Evolutionary conservation across 2,888 invertebrate species (phyloP).

Genomic region (Keiferia lycopersicella): DNA sequence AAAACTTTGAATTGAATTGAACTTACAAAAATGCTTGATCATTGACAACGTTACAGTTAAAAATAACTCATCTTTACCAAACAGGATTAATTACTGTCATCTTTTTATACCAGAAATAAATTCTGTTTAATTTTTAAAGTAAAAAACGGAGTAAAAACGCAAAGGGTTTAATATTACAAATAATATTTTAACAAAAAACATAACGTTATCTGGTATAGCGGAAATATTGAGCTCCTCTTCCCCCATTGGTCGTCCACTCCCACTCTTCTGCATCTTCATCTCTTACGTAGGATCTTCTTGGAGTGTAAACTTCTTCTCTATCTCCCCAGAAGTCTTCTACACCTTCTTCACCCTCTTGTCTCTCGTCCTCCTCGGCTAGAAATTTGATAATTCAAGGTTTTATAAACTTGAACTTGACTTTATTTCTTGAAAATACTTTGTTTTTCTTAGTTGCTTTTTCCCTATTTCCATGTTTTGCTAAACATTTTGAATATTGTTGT

Average conservation of each 20-base stretch:
- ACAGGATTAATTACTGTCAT: too few species aligned
- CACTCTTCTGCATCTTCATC: slow-evolving; percentile 71
- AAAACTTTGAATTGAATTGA: too few species aligned
- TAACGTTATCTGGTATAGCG: slow-evolving; percentile 65
- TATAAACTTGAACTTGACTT: too few species aligned
- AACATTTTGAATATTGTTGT: too few species aligned
- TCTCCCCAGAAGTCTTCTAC: slow-evolving; percentile 64
- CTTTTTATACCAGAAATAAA: not conserved
- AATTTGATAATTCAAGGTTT: too few species aligned
- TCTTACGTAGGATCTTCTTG: slow-evolving; percentile 48
- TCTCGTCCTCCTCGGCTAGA: not conserved
- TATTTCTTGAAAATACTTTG: too few species aligned
- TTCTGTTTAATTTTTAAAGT: not conserved
- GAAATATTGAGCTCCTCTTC: slow-evolving; percentile 64
- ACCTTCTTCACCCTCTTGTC: slow-evolving; percentile 54
- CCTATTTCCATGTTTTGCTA: too few species aligned
- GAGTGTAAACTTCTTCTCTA: slow-evolving; percentile 48
- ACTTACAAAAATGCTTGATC: too few species aligned
- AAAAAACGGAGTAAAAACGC: slow-evolving; percentile 16
- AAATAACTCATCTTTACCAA: too few species aligned
- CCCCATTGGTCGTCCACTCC: slow-evolving; percentile 65
- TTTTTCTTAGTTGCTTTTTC: too few species aligned
- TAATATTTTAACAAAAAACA: slow-evolving; percentile 41
- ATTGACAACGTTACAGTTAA: too few species aligned
- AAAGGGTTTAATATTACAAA: slow-evolving; percentile 36